These are phyloP conservation scores for Botrylloides violaceus DNA, from an alignment of 23 tunicate species.

Conservation along the genomic window DNA sequence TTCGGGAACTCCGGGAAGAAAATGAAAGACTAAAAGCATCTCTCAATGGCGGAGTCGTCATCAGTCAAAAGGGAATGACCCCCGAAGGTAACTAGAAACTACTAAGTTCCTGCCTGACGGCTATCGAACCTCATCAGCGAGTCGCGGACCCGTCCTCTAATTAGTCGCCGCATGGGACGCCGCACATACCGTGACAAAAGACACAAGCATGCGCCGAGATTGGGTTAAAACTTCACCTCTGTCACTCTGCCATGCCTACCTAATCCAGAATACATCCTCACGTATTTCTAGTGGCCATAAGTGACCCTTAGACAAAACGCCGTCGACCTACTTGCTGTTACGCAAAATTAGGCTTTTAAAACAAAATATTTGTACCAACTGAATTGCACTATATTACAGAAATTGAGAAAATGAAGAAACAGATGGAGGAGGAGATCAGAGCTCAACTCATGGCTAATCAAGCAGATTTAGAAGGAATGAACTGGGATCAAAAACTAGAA, in stretches of 20 bases:
- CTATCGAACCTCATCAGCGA: no score
- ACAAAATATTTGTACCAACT: no score
- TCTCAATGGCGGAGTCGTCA: slow-evolving; percentile 31
- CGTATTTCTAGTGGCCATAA: no score
- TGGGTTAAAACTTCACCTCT: no score
- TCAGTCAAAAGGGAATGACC: slow-evolving; percentile 57
- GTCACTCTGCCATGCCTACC: no score
- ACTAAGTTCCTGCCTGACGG: background rate
- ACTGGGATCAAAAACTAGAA: slow-evolving; percentile 76
- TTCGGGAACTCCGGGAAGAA: slow-evolving; percentile 96
- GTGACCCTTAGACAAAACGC: no score
- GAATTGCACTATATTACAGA: slow-evolving; percentile 23
- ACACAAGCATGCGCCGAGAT: no score
- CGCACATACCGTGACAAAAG: background rate
- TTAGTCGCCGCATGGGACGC: background rate
- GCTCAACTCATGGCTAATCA: slow-evolving; percentile 86
- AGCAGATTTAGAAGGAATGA: slow-evolving; percentile 59
- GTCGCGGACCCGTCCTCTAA: background rate
- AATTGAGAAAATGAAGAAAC: slow-evolving; percentile 50
- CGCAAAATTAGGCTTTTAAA: no score
- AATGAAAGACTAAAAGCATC: slow-evolving; percentile 74
- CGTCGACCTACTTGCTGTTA: no score
- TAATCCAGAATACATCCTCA: no score
- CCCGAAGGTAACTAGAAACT: slow-evolving; percentile 41
- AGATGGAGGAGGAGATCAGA: slow-evolving; percentile 94